Conservation (phyloP, 1,140 invertebrate genomes). For the Pygmarrhopalites habei region DNA sequence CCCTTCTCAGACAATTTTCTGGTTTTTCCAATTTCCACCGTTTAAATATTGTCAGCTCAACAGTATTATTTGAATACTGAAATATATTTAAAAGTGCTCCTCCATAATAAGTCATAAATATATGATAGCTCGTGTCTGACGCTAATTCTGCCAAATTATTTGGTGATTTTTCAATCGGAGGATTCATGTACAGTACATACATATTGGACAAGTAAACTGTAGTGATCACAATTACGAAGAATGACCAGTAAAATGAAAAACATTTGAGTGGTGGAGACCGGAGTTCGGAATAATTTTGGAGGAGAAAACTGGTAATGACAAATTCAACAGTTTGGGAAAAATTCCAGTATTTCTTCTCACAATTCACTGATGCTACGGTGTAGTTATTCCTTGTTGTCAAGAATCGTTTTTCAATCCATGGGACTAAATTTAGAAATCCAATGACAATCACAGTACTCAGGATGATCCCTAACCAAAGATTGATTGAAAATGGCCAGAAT, state of each 20-base stretch:
- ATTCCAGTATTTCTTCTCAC: not conserved
- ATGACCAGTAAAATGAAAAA: not conserved
- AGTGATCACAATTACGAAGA: not conserved
- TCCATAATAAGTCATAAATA: slow-evolving; percentile 2
- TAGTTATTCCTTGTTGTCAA: not conserved
- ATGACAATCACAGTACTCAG: not conserved
- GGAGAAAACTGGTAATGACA: not conserved
- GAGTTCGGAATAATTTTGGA: not conserved
- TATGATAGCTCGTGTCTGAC: not conserved
- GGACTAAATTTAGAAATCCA: not conserved
- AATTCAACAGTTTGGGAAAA: too few species aligned
- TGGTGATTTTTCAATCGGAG: not conserved
- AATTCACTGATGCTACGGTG: not conserved
- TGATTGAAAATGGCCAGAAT: slow-evolving; percentile 3
- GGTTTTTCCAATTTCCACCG: not conserved
- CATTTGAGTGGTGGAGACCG: not conserved
- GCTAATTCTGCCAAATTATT: slow-evolving; percentile 8
- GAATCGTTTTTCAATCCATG: not conserved
- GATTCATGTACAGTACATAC: not conserved
- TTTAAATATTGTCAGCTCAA: slow-evolving; percentile 5
- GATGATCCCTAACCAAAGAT: slow-evolving; percentile 9
- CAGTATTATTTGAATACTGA: not conserved
- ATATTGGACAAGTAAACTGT: slow-evolving; percentile 16
- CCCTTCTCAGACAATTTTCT: not conserved
- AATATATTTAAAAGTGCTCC: slow-evolving; percentile 10